Evolutionary conservation across 2,797 vertebrate genomes (phyloP).

Genomic region (Alfaro cultratus): DNA sequence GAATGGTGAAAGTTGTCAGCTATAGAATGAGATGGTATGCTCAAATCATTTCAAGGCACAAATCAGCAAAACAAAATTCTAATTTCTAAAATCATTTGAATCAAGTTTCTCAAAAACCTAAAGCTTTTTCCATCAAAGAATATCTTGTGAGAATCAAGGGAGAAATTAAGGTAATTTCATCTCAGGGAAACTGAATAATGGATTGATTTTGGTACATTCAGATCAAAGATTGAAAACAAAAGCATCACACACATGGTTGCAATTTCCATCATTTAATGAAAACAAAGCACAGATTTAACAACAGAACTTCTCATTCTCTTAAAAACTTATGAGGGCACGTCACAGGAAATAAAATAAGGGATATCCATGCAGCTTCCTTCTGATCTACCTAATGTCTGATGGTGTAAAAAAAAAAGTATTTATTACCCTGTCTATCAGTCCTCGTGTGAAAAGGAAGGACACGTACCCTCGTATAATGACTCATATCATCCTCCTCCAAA

Average conservation of each 20-base stretch:
- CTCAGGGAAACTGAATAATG: slow-evolving; percentile 19
- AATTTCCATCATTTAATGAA: slow-evolving; percentile 54
- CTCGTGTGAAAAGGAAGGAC: slow-evolving; percentile 18
- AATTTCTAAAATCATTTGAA: slow-evolving; percentile 4
- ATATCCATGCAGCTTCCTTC: slow-evolving; percentile 14
- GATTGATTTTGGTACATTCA: slow-evolving; percentile 37
- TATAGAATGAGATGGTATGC: not conserved
- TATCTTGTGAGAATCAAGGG: slow-evolving; percentile 18
- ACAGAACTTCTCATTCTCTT: slow-evolving; percentile 15
- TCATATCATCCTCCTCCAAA: slow-evolving; percentile 21
- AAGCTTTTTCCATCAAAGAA: slow-evolving; percentile 20
- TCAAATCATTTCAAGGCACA: not conserved
- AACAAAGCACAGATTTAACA: slow-evolving; percentile 26
- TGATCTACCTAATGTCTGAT: slow-evolving; percentile 24
- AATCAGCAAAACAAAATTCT: not conserved
- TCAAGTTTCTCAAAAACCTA: not conserved
- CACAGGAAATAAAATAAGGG: slow-evolving; percentile 24
- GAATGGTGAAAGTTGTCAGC: not conserved
- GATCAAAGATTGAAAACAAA: slow-evolving; percentile 43
- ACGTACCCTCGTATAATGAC: slow-evolving; percentile 19
- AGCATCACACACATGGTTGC: slow-evolving; percentile 44
- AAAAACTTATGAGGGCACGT: slow-evolving; percentile 14
- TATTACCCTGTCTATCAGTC: slow-evolving; percentile 30
- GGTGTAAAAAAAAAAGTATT: slow-evolving; percentile 44
- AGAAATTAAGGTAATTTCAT: slow-evolving; percentile 43